A percentile compares a stretch with the other conserved stretches of the same genome.
Conservation (phyloP, 2,888 invertebrate species). For the Oscheius onirici region DNA sequence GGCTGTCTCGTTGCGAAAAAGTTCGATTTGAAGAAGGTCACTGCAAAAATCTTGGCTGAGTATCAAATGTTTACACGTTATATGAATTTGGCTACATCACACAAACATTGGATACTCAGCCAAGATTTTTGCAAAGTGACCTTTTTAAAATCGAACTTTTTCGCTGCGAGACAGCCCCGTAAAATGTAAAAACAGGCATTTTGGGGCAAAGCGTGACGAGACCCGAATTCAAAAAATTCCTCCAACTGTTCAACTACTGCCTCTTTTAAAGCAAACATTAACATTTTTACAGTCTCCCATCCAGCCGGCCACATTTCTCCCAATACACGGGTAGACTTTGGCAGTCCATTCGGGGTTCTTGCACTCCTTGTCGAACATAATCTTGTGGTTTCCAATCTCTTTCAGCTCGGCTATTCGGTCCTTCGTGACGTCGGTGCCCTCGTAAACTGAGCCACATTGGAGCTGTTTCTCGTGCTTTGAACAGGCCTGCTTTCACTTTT, state of each 20-base stretch:
- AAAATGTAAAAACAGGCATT: not conserved
- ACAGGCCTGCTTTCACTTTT: conserved; percentile 39
- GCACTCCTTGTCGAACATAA: conserved; percentile 58
- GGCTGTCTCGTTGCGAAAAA: not conserved
- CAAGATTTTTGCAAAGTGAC: too few species aligned
- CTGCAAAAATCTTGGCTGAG: too few species aligned
- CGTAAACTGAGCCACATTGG: conserved; percentile 49
- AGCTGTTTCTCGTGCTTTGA: conserved; percentile 56
- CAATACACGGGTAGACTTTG: conserved; percentile 54
- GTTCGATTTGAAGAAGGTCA: too few species aligned
- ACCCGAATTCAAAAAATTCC: not conserved
- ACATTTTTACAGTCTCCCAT: conserved; percentile 20
- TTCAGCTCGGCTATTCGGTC: conserved; percentile 46
- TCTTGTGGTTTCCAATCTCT: conserved; percentile 41
- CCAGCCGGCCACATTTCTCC: conserved; percentile 30
- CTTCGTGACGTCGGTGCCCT: conserved; percentile 45
- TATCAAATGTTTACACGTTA: too few species aligned
- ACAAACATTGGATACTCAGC: too few species aligned
- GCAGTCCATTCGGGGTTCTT: conserved; percentile 42
- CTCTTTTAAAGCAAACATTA: not conserved
- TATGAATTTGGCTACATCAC: too few species aligned
- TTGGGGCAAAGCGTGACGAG: not conserved
- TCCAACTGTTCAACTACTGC: not conserved
- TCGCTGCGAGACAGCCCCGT: not conserved
- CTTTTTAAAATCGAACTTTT: too few species aligned